A percentile compares a stretch with the other conserved stretches of the same genome.
These are phyloP conservation scores for Emmelina monodactyla DNA, from an alignment of 2,888 invertebrate genomes.

Conservation along the genomic window DNA sequence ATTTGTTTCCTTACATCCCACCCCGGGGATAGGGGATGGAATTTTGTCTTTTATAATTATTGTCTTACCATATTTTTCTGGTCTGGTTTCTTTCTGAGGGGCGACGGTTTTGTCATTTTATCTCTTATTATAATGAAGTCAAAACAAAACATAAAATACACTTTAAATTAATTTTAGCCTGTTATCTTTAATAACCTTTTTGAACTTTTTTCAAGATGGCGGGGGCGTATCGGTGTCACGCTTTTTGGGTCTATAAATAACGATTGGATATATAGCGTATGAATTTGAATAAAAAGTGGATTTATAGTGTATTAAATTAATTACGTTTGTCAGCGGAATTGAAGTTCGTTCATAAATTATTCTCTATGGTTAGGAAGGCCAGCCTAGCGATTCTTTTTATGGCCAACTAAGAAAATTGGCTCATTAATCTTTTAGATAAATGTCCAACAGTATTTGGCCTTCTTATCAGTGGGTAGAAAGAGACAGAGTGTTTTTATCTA, in stretches of 20 bases:
- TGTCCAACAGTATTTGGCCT: slow-evolving; percentile 61
- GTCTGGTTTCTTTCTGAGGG: slow-evolving; percentile 15
- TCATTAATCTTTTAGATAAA: slow-evolving; percentile 66
- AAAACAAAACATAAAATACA: neutral
- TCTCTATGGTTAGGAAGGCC: slow-evolving; percentile 39
- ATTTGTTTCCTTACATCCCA: slow-evolving; percentile 57
- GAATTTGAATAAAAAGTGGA: slow-evolving; percentile 17
- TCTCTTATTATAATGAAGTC: neutral
- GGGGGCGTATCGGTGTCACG: too few relatives aligned
- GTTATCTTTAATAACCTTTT: neutral
- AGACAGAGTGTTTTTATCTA: slow-evolving; percentile 50
- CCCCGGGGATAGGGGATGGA: slow-evolving; percentile 56
- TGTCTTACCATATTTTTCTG: slow-evolving; percentile 30
- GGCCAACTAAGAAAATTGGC: slow-evolving; percentile 66
- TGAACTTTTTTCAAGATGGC: neutral
- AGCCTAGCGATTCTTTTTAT: slow-evolving; percentile 62
- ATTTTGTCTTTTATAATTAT: slow-evolving; percentile 56
- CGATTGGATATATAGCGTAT: neutral
- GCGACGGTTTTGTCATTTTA: slow-evolving; percentile 5
- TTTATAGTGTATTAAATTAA: slow-evolving; percentile 8
- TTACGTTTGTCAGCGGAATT: neutral
- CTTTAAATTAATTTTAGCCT: slow-evolving; percentile 1
- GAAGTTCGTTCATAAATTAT: slow-evolving; percentile 44
- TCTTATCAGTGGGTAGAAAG: slow-evolving; percentile 48
- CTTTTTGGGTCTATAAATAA: neutral